Evolutionary conservation across 2,888 invertebrate genomes (phyloP).

Genomic region (Heliconius ismenius): DNA sequence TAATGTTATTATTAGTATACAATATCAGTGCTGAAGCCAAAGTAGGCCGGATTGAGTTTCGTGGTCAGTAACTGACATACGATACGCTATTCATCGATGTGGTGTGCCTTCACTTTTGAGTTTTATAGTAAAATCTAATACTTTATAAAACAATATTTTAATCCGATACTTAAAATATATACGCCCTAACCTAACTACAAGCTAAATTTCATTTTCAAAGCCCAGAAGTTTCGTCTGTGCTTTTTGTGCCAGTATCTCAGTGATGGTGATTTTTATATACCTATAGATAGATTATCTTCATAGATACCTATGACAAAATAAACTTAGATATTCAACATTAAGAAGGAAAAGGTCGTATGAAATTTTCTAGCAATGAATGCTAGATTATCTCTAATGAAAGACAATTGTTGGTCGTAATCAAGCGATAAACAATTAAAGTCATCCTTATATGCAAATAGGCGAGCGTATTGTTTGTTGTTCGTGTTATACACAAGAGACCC

Average conservation of each 20-base stretch:
- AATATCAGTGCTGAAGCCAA: conserved; percentile 62
- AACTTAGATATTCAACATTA: background rate
- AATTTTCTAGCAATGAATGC: background rate
- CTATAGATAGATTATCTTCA: no score
- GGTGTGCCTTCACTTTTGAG: conserved; percentile 10
- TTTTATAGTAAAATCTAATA: background rate
- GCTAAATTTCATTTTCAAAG: no score
- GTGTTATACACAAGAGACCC: background rate
- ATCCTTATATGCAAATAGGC: conserved; percentile 1
- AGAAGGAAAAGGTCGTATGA: background rate
- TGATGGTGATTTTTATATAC: no score
- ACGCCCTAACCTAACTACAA: no score
- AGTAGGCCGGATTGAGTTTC: conserved; percentile 58
- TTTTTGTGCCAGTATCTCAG: no score
- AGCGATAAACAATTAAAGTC: conserved; percentile 1
- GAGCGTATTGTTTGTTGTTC: background rate
- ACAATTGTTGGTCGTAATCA: conserved; percentile 25
- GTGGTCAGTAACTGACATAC: conserved; percentile 51
- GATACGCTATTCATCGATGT: conserved; percentile 18
- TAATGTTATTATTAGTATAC: conserved; percentile 38
- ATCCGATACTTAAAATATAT: no score
- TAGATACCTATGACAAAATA: background rate
- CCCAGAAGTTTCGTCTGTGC: no score
- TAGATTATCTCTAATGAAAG: conserved; percentile 26
- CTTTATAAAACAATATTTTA: background rate